Evolutionary conservation across 2,888 invertebrate genomes (phyloP), one percentile per base, ranked within the genome.

Genomic region (Lithophane ornitopus): DNA sequence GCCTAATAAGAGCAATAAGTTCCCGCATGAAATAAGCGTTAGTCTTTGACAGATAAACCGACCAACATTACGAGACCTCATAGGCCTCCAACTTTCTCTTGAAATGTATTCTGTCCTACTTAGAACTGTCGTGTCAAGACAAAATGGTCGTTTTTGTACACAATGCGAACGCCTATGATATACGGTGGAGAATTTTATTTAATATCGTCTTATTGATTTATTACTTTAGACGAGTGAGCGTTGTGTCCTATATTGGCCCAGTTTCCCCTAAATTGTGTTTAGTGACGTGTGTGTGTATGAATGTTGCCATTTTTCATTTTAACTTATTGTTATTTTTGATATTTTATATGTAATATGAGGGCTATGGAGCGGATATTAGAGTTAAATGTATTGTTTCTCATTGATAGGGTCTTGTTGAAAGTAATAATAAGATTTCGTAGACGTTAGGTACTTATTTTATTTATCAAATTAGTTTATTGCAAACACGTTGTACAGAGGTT

Each of bases 191-290:
- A 93, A 94, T 94, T 88, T 95, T 95, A 95, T 95, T 95, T 94
- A 95, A 95, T 95, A 95, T 94, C 91, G 91, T 90, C 90, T 91
- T 94, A 95, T 95, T 95, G 95, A 95, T 95, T 95, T 95, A 95
- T 95, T 88, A 91, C 89, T 89, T 77, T 88, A 88, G 89, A 89
- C 81, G 88, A 88, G 86, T 86, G 88, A 88, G 82, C 87, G 84
- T 76, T 84, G 88, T 89, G 90, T 85, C 82, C 89, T 88, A 89
- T 90, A 89, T 91, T 91, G 90, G 87, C 87, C 89, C 89, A 82
- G 87, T 86, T 88, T 87, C 89, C 90, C 88, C 88, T 89, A 88
- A 87, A 88, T 87, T 88, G 85, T 93, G 92, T 93, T 92, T 92
- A 91, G 92, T 90, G 92, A 92, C 89, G 90, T 91, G 89, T 82